Conservation (phyloP, 2,797 vertebrate species). For the Malurus splendens region DNA sequence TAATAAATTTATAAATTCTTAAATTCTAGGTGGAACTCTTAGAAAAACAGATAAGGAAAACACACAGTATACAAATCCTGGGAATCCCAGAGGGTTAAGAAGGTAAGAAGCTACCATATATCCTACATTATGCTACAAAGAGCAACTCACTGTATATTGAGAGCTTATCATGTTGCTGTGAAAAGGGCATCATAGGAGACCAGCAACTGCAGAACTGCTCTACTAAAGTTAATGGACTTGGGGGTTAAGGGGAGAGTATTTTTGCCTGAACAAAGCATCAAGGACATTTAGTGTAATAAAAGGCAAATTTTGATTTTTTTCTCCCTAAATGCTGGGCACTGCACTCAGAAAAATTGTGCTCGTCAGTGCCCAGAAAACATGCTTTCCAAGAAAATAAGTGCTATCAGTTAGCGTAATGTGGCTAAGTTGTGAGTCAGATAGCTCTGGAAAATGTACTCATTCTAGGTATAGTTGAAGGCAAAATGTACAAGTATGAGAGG, state of each 20-base stretch:
- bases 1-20: slow-evolving; percentile 52
- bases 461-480: background rate
- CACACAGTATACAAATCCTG: slow-evolving; percentile 29
- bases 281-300: slow-evolving; percentile 49
- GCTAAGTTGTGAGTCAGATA: slow-evolving; percentile 30
- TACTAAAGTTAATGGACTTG: slow-evolving; percentile 53
- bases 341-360: slow-evolving; percentile 37
- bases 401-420: slow-evolving; percentile 18
- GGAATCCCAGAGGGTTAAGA: slow-evolving; percentile 19
- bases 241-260: slow-evolving; percentile 28
- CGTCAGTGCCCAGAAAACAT: slow-evolving; percentile 23
- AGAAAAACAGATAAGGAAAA: slow-evolving; percentile 50
- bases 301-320: slow-evolving; percentile 1
- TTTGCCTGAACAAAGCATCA: slow-evolving; percentile 37
- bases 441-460: slow-evolving; percentile 13
- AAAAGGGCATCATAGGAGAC: slow-evolving; percentile 45
- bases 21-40: slow-evolving; percentile 38
- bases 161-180: slow-evolving; percentile 40
- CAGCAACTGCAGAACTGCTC: slow-evolving; percentile 23
- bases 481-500: background rate
- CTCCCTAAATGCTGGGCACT: background rate
- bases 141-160: slow-evolving; percentile 25
- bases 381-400: slow-evolving; percentile 48
- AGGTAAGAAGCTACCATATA: slow-evolving; percentile 38
- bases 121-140: slow-evolving; percentile 29